phyloP scores from a whole-genome alignment of 1,140 invertebrate species.

The Anoplolepis gracilipes region DNA sequence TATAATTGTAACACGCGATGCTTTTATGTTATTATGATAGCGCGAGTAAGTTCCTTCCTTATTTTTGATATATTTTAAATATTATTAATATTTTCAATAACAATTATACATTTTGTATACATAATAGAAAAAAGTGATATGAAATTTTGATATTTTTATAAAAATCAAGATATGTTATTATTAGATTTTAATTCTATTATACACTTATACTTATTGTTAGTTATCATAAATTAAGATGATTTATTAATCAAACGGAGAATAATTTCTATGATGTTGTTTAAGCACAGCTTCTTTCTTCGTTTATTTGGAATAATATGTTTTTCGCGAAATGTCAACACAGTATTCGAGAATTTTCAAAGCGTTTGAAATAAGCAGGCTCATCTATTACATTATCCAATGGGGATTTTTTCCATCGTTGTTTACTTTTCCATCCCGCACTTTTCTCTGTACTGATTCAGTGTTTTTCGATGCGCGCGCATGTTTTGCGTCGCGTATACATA shows the following conservation, averaged over 20 bases:
- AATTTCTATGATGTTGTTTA: background rate
- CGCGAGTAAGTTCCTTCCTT: background rate
- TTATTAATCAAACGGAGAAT: background rate
- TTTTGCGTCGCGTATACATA: slow-evolving; percentile 39
- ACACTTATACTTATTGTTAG: background rate
- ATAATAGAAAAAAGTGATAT: slow-evolving; percentile 2
- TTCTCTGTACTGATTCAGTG: slow-evolving; percentile 15
- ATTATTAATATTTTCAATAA: background rate
- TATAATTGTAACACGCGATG: background rate
- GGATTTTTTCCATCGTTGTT: slow-evolving; percentile 27
- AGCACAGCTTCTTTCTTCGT: background rate
- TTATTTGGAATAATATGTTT: background rate
- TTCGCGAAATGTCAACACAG: background rate
- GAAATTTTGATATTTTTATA: background rate
- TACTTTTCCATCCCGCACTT: slow-evolving; percentile 27
- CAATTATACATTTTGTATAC: background rate
- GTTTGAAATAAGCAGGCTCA: slow-evolving; percentile 43
- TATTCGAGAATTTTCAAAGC: slow-evolving; percentile 23
- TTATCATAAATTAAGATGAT: background rate
- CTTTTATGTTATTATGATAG: background rate
- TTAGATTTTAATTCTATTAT: background rate
- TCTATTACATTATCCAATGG: slow-evolving; percentile 32
- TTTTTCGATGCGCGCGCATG: slow-evolving; percentile 28
- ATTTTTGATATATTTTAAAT: background rate
- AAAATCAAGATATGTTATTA: background rate